These are phyloP conservation scores for Alloplasta piceator DNA, from an alignment of 2,888 invertebrate genomes.

Conservation along the genomic window DNA sequence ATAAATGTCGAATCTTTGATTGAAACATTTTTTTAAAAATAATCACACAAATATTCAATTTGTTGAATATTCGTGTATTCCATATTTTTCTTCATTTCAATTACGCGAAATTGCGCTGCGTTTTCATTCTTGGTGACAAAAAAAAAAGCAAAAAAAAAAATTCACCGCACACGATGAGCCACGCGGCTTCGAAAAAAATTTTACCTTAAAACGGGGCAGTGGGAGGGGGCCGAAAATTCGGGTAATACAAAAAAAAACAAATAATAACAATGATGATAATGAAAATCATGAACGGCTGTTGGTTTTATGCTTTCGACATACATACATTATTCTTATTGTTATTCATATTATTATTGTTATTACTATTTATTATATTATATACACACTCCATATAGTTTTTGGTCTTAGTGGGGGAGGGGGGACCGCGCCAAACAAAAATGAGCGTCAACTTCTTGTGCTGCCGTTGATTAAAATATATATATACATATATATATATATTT, in stretches of 20 bases:
- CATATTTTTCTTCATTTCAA: slow-evolving; percentile 9
- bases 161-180: slow-evolving; percentile 12
- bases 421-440: slow-evolving; percentile 91
- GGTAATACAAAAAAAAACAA: slow-evolving; percentile 4
- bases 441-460: slow-evolving; percentile 93
- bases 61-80: slow-evolving; percentile 39
- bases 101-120: slow-evolving; percentile 34
- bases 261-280: background rate
- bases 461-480: no score
- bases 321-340: slow-evolving; percentile 57
- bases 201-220: background rate
- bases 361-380: slow-evolving; percentile 63
- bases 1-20: slow-evolving; percentile 37
- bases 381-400: slow-evolving; percentile 70
- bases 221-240: slow-evolving; percentile 8
- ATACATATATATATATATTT: no score
- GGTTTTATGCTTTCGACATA: slow-evolving; percentile 62
- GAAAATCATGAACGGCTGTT: slow-evolving; percentile 50
- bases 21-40: slow-evolving; percentile 15
- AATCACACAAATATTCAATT: slow-evolving; percentile 18
- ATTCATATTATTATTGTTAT: slow-evolving; percentile 48
- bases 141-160: slow-evolving; percentile 17
- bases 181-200: slow-evolving; percentile 16
- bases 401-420: slow-evolving; percentile 75
- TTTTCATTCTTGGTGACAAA: slow-evolving; percentile 4